Base-by-base conservation (phyloP, 2,797 vertebrate species). In the Heliangelus exortis region DNA sequence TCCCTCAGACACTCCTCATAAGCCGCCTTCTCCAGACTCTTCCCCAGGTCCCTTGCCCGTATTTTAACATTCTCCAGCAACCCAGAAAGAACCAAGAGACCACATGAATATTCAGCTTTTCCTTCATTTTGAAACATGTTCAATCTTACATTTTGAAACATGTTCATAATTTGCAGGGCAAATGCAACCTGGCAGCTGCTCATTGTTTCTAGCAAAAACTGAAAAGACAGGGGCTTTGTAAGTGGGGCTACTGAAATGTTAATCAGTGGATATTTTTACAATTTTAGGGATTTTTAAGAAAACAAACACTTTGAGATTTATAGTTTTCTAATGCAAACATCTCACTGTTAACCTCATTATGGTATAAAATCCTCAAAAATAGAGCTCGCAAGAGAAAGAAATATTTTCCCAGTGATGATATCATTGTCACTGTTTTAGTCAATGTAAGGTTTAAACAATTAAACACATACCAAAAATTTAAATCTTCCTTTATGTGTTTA, bases 21-120 rank as follows among this genome's bases (percentile, higher is more conserved):
- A 29, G 10, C 18, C 53, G 54, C 54, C 28, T 54, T 28, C 28
- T 31, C 29, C 10, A 54, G 28, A 54, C 17, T 29, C 53, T 54
- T 54, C 28, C 29, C 10, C 28, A 31, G 53, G 26, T 54, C 10
- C 13, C 1, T 19, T 54, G 28, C 53, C 17, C 28, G 18, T 31
- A 28, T 54, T 54, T 54, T 17, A 17, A 31, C 53, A 54, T 12
- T 16, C 17, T 54, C 53, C 53, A 31, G 29, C 28, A 54, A 54
- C 31, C 17, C 28, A 54, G 75, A 67, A 93, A 88, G 62, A 89
- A 76, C 66, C 88, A 95, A 91, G 39, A 76, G 84, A 34, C 14
- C 51, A 53, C 79, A 58, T 84, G 84, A 90, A 91, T 45, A 33
- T 22, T 93, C 59, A 54, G 67, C 6, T 39, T 82, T 84, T 80